These are phyloP conservation scores for Rhopalosiphum padi DNA, from an alignment of 1,140 invertebrate genomes.

Conservation along the genomic window DNA sequence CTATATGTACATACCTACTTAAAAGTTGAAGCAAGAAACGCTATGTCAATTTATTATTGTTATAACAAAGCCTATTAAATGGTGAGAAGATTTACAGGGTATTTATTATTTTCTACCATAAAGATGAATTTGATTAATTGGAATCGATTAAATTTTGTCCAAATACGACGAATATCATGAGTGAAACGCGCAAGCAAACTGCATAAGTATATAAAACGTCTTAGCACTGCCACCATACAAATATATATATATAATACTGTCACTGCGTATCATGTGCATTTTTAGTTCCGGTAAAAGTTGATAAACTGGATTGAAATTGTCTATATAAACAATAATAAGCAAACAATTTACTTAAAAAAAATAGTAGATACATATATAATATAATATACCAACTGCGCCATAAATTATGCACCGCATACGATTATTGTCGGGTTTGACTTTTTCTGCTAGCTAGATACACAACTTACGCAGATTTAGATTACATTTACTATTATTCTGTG, in stretches of 20 bases:
- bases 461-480: neutral
- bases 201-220: neutral
- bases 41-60: neutral
- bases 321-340: conserved; percentile 34
- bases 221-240: neutral
- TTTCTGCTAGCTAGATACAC: neutral
- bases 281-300: conserved; percentile 46
- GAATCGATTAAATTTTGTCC: neutral
- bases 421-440: neutral
- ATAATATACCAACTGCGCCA: neutral
- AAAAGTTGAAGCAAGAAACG: neutral
- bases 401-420: neutral
- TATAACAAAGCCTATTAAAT: neutral
- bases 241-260: neutral
- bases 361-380: neutral
- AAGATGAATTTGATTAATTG: neutral
- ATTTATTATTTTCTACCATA: neutral
- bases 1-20: neutral
- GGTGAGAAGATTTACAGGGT: neutral
- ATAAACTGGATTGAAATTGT: conserved; percentile 46
- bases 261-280: neutral
- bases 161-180: neutral
- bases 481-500: too few species aligned
- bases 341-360: neutral
- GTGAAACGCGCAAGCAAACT: neutral